These are phyloP conservation scores for Lithosia quadra DNA, from an alignment of 2,888 invertebrate genomes.

Conservation along the genomic window DNA sequence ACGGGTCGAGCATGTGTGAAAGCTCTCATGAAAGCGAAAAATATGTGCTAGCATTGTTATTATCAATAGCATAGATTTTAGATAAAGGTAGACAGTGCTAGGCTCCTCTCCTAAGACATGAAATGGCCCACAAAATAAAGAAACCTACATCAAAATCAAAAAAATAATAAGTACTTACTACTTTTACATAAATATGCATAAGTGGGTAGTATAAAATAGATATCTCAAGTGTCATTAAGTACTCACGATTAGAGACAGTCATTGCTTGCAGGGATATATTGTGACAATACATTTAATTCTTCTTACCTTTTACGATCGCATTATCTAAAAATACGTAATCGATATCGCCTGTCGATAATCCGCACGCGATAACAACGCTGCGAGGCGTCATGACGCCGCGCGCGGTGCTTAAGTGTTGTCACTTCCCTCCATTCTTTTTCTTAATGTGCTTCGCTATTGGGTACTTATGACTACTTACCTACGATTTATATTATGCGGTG, in stretches of 20 bases:
- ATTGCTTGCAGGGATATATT: not conserved
- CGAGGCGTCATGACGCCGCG: constrained; percentile 13
- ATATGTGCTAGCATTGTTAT: not conserved
- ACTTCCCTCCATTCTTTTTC: constrained; percentile 37
- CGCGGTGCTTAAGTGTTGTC: not conserved
- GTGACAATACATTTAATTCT: not conserved
- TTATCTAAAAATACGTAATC: constrained; percentile 19
- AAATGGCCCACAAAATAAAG: no score
- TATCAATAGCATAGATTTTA: not conserved
- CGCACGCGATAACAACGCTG: constrained; percentile 15
- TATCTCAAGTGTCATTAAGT: not conserved
- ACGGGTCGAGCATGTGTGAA: not conserved
- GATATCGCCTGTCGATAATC: constrained; percentile 20
- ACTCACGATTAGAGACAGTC: not conserved
- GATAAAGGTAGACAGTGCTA: not conserved
- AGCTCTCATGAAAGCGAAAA: not conserved
- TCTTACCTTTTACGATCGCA: not conserved
- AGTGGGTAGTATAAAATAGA: not conserved
- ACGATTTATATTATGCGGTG: no score
- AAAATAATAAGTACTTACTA: no score
- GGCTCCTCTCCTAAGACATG: not conserved
- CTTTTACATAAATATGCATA: not conserved
- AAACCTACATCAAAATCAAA: no score
- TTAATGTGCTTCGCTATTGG: constrained; percentile 24
- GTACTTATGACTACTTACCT: no score